phyloP scores from a whole-genome alignment of 1,140 invertebrate species.

The Caenorhabditis inopinata region DNA sequence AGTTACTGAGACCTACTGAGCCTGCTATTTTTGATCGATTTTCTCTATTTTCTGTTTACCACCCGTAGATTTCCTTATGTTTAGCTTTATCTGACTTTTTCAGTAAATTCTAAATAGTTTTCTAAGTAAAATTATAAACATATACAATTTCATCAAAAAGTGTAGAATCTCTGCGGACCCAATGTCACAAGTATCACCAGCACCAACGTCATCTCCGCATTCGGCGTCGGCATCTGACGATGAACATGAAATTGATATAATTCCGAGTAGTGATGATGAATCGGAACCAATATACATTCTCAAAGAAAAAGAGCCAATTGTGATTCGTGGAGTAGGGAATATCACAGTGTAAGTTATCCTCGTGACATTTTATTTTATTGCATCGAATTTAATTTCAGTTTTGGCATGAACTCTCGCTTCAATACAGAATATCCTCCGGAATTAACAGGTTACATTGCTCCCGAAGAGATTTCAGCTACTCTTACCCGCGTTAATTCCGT shows the following conservation, averaged over 20 bases:
- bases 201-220: not conserved
- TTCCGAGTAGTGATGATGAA: constrained; percentile 62
- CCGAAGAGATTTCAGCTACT: constrained; percentile 63
- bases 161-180: too few species aligned
- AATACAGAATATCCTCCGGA: constrained; percentile 61
- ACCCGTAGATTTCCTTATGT: too few species aligned
- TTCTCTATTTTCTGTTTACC: too few species aligned
- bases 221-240: not conserved
- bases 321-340: constrained; percentile 60
- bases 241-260: constrained; percentile 58
- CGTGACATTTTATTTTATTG: not conserved
- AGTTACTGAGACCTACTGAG: too few species aligned
- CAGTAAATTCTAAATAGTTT: too few species aligned
- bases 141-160: too few species aligned
- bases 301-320: constrained; percentile 53
- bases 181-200: not conserved
- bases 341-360: constrained; percentile 59
- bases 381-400: constrained; percentile 52
- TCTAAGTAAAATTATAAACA: too few species aligned
- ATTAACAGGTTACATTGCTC: constrained; percentile 62
- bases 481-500: constrained; percentile 60
- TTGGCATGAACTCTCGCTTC: constrained; percentile 65
- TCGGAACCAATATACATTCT: constrained; percentile 43
- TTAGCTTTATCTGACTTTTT: too few species aligned
- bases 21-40: too few species aligned